Evolutionary conservation across 2,888 invertebrate genomes (phyloP).

Genomic region (Eumacrocentrus americanus): DNA sequence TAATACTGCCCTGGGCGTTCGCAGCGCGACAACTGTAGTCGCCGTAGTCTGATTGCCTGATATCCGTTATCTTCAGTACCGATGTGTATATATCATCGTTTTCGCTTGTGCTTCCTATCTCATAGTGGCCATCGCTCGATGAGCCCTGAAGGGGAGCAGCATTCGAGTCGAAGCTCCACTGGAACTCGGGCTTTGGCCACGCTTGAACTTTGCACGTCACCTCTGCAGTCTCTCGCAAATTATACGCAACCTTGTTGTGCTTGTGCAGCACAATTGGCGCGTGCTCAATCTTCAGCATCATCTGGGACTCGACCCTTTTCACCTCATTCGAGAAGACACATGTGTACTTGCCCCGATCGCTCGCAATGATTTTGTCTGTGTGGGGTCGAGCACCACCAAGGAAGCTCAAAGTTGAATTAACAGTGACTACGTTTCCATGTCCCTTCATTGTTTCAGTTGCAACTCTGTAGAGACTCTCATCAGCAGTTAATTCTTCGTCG

Average conservation of each 20-base stretch:
- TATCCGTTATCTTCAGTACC: constrained; percentile 73
- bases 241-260: constrained; percentile 88
- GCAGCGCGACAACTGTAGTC: constrained; percentile 89
- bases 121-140: constrained; percentile 81
- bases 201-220: constrained; percentile 89
- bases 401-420: constrained; percentile 83
- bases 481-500: constrained; percentile 77
- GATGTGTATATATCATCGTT: constrained; percentile 87
- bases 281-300: constrained; percentile 91
- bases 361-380: constrained; percentile 78
- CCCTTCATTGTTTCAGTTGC: constrained; percentile 78
- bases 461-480: constrained; percentile 81
- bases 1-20: constrained; percentile 80
- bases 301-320: constrained; percentile 83
- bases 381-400: constrained; percentile 79
- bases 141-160: constrained; percentile 77
- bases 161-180: constrained; percentile 85
- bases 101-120: constrained; percentile 80
- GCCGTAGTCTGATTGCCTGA: constrained; percentile 86
- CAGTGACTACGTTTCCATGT: constrained; percentile 79
- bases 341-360: constrained; percentile 85
- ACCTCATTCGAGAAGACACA: constrained; percentile 91
- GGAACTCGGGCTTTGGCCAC: constrained; percentile 90
- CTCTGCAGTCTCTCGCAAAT: constrained; percentile 82
- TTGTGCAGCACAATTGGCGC: constrained; percentile 85